Percentiles rank a stretch among this genome's conserved stretches.
Evolutionary conservation across 2,113 vertebrate genomes (phyloP).

Genomic region (Pholis gunnellus): DNA sequence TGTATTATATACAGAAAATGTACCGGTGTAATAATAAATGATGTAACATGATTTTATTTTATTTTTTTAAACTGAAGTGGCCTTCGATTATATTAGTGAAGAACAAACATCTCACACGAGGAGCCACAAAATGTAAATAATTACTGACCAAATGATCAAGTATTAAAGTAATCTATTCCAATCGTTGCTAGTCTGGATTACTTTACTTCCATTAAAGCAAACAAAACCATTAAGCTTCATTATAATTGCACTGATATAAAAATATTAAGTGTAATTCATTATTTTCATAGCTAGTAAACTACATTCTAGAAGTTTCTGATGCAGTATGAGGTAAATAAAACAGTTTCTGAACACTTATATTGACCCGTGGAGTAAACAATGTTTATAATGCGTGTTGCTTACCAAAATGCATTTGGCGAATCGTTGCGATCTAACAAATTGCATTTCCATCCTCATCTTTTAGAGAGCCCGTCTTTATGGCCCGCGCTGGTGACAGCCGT

Average conservation of each 20-base stretch:
- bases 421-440: no score
- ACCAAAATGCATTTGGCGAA: no score
- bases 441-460: no score
- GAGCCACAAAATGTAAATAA: no score
- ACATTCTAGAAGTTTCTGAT: not conserved
- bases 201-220: not conserved
- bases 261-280: no score
- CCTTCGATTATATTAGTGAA: no score
- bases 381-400: no score
- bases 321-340: no score
- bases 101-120: not conserved
- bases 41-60: slow-evolving; percentile 32
- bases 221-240: not conserved
- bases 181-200: not conserved
- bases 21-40: slow-evolving; percentile 76
- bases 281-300: not conserved
- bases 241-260: not conserved
- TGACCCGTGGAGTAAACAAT: no score
- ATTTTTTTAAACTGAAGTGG: not conserved
- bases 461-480: no score
- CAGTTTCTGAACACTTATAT: no score
- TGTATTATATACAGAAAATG: slow-evolving; percentile 73
- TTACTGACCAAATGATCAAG: not conserved
- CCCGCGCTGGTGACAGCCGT: no score
- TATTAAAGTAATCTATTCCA: not conserved